Evolutionary conservation across 2,797 vertebrate species (phyloP).

Genomic region (Chaetophractus vellerosus): DNA sequence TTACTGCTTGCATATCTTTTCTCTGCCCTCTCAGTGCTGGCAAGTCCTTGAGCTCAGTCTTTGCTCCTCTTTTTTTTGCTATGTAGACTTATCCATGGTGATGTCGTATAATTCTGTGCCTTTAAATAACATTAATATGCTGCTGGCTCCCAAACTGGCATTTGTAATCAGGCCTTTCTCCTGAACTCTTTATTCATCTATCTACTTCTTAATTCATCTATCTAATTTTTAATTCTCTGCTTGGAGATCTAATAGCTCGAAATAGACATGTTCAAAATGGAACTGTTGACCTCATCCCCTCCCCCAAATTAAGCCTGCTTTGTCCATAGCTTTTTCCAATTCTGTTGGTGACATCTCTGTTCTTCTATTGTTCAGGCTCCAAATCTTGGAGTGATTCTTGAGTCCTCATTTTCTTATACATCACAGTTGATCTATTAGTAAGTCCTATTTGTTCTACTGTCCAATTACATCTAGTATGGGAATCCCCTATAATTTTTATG

Average conservation of each 20-base stretch:
- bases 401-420: neutral
- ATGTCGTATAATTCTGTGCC: neutral
- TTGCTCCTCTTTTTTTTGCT: neutral
- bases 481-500: too few species aligned
- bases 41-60: neutral
- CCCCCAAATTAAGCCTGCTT: neutral
- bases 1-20: neutral
- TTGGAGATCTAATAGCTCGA: neutral
- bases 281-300: neutral
- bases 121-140: neutral
- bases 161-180: neutral
- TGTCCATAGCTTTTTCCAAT: neutral
- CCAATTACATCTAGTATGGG: neutral
- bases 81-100: neutral
- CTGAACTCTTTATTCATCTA: neutral
- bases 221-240: too few species aligned
- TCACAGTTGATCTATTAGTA: neutral
- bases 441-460: neutral
- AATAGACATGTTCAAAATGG: neutral
- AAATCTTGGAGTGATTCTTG: neutral
- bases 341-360: neutral
- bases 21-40: neutral
- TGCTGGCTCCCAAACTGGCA: neutral
- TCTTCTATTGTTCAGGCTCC: neutral
- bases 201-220: neutral